These are phyloP conservation scores for Otolemur crassicaudatus DNA, from an alignment of 2,797 vertebrate species.

Conservation along the genomic window DNA sequence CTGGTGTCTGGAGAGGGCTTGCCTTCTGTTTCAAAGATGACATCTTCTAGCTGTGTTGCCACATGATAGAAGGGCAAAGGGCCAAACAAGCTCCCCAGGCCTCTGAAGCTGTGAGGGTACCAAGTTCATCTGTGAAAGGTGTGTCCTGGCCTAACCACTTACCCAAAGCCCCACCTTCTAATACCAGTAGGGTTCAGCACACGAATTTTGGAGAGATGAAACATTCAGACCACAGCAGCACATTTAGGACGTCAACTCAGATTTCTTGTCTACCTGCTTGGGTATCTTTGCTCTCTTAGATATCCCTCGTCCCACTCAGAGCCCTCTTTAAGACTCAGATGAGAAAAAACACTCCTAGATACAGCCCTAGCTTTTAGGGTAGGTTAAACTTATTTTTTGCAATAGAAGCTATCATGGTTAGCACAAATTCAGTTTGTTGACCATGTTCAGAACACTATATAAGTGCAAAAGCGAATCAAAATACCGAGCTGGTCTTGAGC, in stretches of 20 bases:
- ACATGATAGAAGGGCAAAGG: not conserved
- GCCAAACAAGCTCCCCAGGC: not conserved
- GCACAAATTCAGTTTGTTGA: slow-evolving; percentile 3
- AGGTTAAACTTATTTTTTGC: not conserved
- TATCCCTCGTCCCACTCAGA: not conserved
- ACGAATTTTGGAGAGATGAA: not conserved
- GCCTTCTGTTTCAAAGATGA: not conserved
- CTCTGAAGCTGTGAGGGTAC: no score
- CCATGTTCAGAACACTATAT: not conserved
- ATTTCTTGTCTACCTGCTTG: not conserved
- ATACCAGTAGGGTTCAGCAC: not conserved
- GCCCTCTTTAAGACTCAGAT: not conserved
- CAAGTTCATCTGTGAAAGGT: not conserved
- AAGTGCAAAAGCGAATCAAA: slow-evolving; percentile 1
- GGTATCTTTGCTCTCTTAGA: not conserved
- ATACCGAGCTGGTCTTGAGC: not conserved
- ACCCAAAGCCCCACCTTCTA: not conserved
- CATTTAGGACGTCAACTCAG: not conserved
- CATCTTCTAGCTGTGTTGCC: not conserved
- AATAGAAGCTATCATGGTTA: not conserved
- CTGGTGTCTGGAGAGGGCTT: not conserved
- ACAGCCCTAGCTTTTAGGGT: not conserved
- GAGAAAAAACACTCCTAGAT: not conserved
- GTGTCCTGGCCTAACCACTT: not conserved
- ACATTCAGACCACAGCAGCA: not conserved